Evolutionary conservation across 1,140 invertebrate genomes (phyloP), one percentile per base, ranked within the genome.

Genomic region (Neuroterus valhalla): DNA sequence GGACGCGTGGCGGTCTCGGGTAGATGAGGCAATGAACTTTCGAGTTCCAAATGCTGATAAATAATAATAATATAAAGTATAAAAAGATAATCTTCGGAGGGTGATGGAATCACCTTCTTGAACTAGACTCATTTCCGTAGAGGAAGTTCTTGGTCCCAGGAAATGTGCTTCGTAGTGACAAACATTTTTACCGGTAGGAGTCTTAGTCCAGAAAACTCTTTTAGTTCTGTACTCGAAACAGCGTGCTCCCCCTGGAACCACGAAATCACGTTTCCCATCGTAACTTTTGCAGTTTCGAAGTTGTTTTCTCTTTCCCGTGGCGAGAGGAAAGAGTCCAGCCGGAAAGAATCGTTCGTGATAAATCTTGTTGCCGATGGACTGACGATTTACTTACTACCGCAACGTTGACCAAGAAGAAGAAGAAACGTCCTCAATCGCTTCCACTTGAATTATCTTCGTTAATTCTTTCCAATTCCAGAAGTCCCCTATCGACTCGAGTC

Each of bases 261-360:
- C 77, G 80, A 84, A 85, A 84, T 85, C 82, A 84, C 82, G 84
- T 83, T 81, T 75, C 48, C 66, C 69, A 66, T 70, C 68, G 74
- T 78, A 83, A 83, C 84, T 83, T 85, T 79, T 79, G 78, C 77
- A 81, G 76, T 78, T 78, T 74, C 74, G 19, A 80, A 84, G 69
- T 81, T 82, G 72, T 68, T 77, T 55, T 70, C 52, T 74, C 62
- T 68, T 66, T 52, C 23, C 17, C 69, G 26, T 55, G 55, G 17
- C 66, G 23, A 26, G 14, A 38, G 42, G 23, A 62, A 43, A 46
- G 46, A 55, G 38, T 62, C 62, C 48, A 66, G 44, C 50, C 62
- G 72, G 48, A 76, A 81, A 79, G 73, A 80, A 79, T 68, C 72
- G 71, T 55, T 74, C 74, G 50, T 62, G 79, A 82, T 84, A 84